Evolutionary conservation across 1,140 invertebrate species (phyloP).

Genomic region (Aphelenchoides besseyi): DNA sequence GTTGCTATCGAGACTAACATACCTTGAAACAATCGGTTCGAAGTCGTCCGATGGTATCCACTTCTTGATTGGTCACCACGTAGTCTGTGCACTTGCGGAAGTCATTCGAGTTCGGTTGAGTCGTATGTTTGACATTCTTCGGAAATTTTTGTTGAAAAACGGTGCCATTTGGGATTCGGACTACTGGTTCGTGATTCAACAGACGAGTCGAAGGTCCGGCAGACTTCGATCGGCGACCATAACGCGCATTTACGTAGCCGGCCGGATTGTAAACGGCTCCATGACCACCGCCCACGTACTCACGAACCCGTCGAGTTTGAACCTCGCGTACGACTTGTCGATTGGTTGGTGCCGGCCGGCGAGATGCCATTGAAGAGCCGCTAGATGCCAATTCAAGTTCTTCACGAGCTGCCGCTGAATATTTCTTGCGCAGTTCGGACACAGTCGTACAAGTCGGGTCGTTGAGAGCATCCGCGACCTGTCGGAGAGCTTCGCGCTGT

Average conservation of each 20-base stretch:
- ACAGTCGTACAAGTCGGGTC: not conserved
- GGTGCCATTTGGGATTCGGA: slow-evolving; percentile 70
- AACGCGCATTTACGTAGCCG: slow-evolving; percentile 41
- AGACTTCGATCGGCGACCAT: slow-evolving; percentile 39
- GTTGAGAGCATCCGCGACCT: not conserved
- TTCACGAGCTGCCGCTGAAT: not conserved
- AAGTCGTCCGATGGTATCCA: slow-evolving; percentile 82
- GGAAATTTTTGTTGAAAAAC: slow-evolving; percentile 80
- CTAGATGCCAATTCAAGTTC: no score
- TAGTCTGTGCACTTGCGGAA: slow-evolving; percentile 80
- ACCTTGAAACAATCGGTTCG: slow-evolving; percentile 88
- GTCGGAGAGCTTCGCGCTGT: slow-evolving; percentile 14
- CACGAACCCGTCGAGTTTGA: not conserved
- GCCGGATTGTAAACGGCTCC: slow-evolving; percentile 18
- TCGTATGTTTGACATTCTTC: slow-evolving; percentile 78
- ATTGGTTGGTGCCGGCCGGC: not conserved
- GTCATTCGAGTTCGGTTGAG: slow-evolving; percentile 72
- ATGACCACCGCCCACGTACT: not conserved
- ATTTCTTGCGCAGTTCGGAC: slow-evolving; percentile 10
- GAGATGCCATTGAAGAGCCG: no score
- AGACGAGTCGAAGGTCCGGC: slow-evolving; percentile 68
- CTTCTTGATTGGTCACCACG: slow-evolving; percentile 82
- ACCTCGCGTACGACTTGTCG: not conserved
- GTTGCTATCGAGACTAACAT: slow-evolving; percentile 24
- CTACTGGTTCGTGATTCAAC: slow-evolving; percentile 81